These are phyloP conservation scores for Drosophila atripex DNA, from an alignment of 2,888 invertebrate genomes.

Conservation along the genomic window DNA sequence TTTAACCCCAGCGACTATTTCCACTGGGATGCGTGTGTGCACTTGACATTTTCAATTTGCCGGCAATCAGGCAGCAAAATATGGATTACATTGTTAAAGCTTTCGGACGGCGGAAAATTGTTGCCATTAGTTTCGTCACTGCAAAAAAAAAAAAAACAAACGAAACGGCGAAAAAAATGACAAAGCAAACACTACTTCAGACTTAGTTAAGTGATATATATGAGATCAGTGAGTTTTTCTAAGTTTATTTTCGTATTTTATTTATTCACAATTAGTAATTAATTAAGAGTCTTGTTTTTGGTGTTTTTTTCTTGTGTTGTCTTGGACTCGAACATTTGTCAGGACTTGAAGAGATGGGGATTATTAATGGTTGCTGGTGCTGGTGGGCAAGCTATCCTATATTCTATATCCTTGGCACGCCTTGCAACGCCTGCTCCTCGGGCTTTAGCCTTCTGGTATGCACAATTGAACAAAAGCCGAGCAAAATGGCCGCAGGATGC, in stretches of 20 bases:
- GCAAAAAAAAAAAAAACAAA: conserved; percentile 13
- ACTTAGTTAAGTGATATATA: no score
- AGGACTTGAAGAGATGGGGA: conserved; percentile 13
- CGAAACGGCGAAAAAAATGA: neutral
- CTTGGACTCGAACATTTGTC: conserved; percentile 44
- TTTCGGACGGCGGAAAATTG: conserved; percentile 20
- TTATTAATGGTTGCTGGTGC: conserved; percentile 49
- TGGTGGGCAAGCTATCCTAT: conserved; percentile 25
- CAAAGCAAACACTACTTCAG: neutral
- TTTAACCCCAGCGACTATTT: neutral
- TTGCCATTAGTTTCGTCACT: conserved; percentile 9
- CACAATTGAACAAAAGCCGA: conserved; percentile 43
- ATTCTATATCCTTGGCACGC: conserved; percentile 4
- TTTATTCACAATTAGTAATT: neutral
- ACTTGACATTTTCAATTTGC: conserved; percentile 76
- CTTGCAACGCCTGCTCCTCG: conserved; percentile 11
- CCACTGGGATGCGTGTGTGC: conserved; percentile 40
- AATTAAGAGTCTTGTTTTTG: no score
- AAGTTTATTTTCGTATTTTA: neutral
- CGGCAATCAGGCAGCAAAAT: conserved; percentile 65
- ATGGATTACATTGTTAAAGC: conserved; percentile 61
- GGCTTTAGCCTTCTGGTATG: conserved; percentile 5
- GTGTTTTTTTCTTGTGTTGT: neutral
- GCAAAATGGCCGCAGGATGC: conserved; percentile 37
- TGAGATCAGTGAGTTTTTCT: no score